Base-by-base conservation (phyloP, 2,797 vertebrate species). In the Lycodopsis pacificus region DNA sequence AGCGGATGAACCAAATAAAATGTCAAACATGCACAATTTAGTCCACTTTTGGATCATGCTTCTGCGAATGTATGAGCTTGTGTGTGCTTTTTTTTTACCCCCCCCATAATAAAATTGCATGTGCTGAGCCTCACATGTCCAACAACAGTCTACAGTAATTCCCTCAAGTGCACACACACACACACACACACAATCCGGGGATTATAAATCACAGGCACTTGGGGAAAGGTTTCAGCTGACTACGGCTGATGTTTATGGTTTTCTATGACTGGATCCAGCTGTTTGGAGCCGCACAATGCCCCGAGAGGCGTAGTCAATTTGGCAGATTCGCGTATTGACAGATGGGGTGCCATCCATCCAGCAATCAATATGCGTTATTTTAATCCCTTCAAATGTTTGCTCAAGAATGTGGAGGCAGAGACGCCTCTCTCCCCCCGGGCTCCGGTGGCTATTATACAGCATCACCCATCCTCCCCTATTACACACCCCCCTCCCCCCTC, bases 291-390 rank as follows among this genome's bases (percentile, higher is more conserved):
- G 5, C 80, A 75, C 82, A 80, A 76, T 70, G 71, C 86, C 85
- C 76, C 5, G 30, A 73, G 84, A 91, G 84, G 77, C 69, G 42
- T 86, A 89, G 87, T 93, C 92, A 91, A 93, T 94, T 93, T 91
- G 81, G 88, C 89, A 93, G 88, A 95, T 94, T 91, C 90, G 80
- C 25, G 79, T 88, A 93, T 90, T 91, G 94, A 93, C 87, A 88
- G 86, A 90, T 79, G 76, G 69, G 30, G 73, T 48, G 56, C 82
- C 83, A 85, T 93, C 87, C 86, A 77, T 86, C 84, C 85, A 70
- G 76, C 71, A 84, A 94, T 95, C 92, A 91, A 94, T 92, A 88
- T 72, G 79, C 82, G 90, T 89, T 73, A 88, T 86, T 92, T 86
- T 44, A 88, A 88, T 85, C 76, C 78, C 36, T 72, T 85, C 65